phyloP scores from a whole-genome alignment of 2,797 vertebrate genomes.

The Delichon dasypus region DNA sequence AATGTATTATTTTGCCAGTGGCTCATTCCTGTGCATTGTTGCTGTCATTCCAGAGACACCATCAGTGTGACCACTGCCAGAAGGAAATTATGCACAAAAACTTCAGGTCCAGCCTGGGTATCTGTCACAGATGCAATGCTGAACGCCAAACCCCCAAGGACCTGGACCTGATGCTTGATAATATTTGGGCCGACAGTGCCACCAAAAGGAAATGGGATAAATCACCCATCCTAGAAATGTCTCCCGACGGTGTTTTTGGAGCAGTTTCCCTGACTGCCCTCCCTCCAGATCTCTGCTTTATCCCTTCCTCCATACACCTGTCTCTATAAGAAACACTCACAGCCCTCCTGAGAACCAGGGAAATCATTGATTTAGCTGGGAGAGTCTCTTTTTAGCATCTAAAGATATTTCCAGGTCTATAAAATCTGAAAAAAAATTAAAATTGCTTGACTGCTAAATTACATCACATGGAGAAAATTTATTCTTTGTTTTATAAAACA shows the following conservation, averaged over 20 bases:
- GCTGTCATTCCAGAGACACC: background rate
- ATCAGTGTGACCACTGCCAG: background rate
- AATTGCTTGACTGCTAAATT: background rate
- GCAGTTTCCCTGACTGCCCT: background rate
- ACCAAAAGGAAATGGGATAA: conserved; percentile 43
- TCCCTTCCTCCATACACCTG: rapidly evolving
- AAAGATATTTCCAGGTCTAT: background rate
- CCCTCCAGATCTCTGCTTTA: background rate
- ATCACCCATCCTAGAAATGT: background rate
- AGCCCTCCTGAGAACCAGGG: rapidly evolving
- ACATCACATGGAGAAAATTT: background rate
- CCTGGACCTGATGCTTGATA: background rate
- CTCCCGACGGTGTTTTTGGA: rapidly evolving
- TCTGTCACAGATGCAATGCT: background rate
- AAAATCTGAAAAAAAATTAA: background rate
- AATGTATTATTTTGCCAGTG: background rate
- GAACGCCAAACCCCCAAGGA: background rate
- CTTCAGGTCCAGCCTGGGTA: background rate
- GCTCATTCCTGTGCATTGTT: background rate
- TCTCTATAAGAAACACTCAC: background rate
- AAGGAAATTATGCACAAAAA: background rate
- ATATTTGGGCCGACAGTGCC: conserved; percentile 49
- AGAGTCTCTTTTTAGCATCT: background rate
- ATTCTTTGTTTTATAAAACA: background rate
- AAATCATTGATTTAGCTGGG: rapidly evolving